A percentile compares a stretch with the other conserved stretches of the same genome.
Evolutionary conservation across 2,113 vertebrate genomes (phyloP).

Genomic region (Megaceryle maxima): DNA sequence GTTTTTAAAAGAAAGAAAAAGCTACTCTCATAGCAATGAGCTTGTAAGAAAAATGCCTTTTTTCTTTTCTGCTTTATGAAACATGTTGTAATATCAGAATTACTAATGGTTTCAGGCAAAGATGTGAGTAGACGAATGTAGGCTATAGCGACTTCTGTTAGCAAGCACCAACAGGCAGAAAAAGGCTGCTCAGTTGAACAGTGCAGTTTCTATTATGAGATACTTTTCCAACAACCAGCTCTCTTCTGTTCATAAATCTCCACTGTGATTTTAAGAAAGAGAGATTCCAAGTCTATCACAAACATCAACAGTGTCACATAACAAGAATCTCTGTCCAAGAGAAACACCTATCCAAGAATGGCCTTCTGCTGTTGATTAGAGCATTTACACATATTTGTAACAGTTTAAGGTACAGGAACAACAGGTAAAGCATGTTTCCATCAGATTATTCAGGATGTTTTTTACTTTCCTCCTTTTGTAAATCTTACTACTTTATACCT

Average conservation of each 20-base stretch:
- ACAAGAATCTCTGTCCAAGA: not conserved
- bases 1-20: not conserved
- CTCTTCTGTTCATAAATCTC: not conserved
- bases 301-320: not conserved
- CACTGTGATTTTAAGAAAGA: not conserved
- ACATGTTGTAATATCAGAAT: not conserved
- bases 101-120: not conserved
- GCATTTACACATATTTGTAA: not conserved
- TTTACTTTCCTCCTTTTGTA: not conserved
- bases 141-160: not conserved
- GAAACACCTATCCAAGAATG: not conserved
- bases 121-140: not conserved
- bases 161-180: not conserved
- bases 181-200: not conserved
- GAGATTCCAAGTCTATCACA: not conserved
- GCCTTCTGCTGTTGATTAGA: not conserved
- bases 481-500: not conserved
- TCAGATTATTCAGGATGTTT: not conserved
- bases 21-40: not conserved
- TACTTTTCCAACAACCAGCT: not conserved
- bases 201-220: not conserved
- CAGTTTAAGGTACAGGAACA: not conserved
- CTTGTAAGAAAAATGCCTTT: not conserved
- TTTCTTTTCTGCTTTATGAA: not conserved
- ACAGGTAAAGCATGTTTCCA: not conserved